These are phyloP conservation scores for Ctenoplectra terminalis DNA, from an alignment of 1,140 invertebrate genomes.

Conservation along the genomic window DNA sequence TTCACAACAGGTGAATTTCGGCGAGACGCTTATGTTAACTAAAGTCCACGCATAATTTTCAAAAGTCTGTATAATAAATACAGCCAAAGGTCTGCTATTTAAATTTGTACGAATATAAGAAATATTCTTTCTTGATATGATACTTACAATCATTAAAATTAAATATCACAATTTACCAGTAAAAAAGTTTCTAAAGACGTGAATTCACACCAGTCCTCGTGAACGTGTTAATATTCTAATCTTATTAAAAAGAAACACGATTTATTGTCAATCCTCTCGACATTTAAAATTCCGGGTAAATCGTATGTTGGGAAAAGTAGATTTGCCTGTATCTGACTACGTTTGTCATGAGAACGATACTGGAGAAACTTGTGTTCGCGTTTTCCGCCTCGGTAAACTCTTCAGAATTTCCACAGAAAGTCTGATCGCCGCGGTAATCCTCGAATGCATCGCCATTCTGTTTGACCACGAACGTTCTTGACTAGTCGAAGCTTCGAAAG, in stretches of 20 bases:
- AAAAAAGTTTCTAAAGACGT: too few species aligned
- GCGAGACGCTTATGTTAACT: too few species aligned
- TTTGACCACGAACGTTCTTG: not conserved
- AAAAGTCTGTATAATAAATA: too few species aligned
- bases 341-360: constrained; percentile 1
- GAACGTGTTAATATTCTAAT: too few species aligned
- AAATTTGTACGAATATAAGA: too few species aligned
- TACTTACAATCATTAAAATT: too few species aligned
- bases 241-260: not conserved
- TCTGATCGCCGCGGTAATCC: constrained; percentile 20
- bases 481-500: constrained; percentile 24
- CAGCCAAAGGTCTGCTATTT: too few species aligned
- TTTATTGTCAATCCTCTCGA: not conserved
- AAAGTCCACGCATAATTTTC: too few species aligned
- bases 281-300: not conserved
- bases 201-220: too few species aligned
- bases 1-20: too few species aligned
- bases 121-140: too few species aligned
- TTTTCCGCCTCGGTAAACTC: not conserved
- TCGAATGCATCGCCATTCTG: constrained; percentile 7
- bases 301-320: not conserved
- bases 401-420: constrained; percentile 22
- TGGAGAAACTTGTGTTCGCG: not conserved
- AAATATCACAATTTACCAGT: too few species aligned
- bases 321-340: not conserved